Evolutionary conservation across 2,113 vertebrate genomes (phyloP), one percentile per base, ranked within the genome.

Genomic region (Sarotherodon lohbergeri): DNA sequence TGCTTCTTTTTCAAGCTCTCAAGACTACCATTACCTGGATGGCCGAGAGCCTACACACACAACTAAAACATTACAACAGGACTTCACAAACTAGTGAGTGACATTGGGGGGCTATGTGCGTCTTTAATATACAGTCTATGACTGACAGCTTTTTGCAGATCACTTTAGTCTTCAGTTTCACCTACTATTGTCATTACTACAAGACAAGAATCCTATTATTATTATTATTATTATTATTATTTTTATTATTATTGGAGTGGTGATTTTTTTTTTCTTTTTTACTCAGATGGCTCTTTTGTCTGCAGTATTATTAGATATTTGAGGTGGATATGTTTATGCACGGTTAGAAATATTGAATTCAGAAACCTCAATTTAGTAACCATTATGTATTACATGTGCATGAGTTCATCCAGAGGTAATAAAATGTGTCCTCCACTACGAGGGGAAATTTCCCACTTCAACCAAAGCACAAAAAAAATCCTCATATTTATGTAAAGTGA

Each of bases 121-220:
- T 48, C 68, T 73, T 73, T 73, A 6, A 48, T 73, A 46, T 73
- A 27, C 13, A 73, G 68, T 73, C 41, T 73, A 29, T 29, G 68
- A 46, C 19, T 73, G 68, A 17, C 22, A 73, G 22, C 5, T 29
- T 46, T 27, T 29, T 73, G 68, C 68, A 48, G 68, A 27, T 73
- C 68, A 46, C 17, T 46, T 46, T 17, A 29, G 13, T 73, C 46
- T 73, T 46, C 66, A 27, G 13, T 43, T 27, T 27, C 66, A 73
- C 66, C 5, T 43, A 4, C 59, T 63, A 63, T 63, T 63, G 17
- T 19, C 59, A 63, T 63, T 63, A 36, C 32, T 36, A 11, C 32
- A 63, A 36, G 32, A 63, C 59, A 63, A 36, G 5, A n/a, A 63
- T 63, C 9, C 17, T 63, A 36, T 36, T 3, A 63, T 34, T 1